Conservation (phyloP, 2,888 invertebrate species). For the Habroteleia sp. region DNA sequence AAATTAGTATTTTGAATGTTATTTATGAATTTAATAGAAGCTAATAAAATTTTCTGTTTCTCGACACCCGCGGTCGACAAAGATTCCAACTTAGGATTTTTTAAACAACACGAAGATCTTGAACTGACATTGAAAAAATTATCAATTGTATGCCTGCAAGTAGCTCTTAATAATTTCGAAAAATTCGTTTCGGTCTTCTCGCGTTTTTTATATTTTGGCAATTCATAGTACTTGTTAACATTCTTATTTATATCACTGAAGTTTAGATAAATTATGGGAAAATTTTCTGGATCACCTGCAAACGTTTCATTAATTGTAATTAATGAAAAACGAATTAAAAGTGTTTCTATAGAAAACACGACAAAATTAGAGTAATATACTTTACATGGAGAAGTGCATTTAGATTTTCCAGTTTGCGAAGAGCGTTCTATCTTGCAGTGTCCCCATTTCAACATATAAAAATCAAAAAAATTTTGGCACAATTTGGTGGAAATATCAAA, state of each 20-base stretch:
- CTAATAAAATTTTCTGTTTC: conserved; percentile 50
- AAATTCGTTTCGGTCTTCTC: conserved; percentile 28
- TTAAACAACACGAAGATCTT: conserved; percentile 31
- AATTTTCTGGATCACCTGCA: conserved; percentile 15
- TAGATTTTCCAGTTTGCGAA: conserved; percentile 70
- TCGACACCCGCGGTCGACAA: conserved; percentile 36
- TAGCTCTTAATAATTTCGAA: conserved; percentile 15
- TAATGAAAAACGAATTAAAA: too few relatives aligned
- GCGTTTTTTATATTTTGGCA: not conserved
- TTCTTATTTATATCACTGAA: conserved; percentile 1
- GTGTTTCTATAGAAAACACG: too few relatives aligned
- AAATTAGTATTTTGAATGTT: conserved; percentile 39
- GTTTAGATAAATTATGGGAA: conserved; percentile 31
- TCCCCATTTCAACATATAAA: conserved; percentile 76
- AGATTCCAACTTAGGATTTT: conserved; percentile 47
- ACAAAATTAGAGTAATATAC: too few relatives aligned
- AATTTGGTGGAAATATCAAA: conserved; percentile 70
- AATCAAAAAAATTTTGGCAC: conserved; percentile 72
- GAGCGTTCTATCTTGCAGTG: conserved; percentile 68
- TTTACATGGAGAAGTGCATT: conserved; percentile 38
- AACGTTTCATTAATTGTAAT: too few relatives aligned
- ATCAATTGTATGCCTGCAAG: conserved; percentile 65
- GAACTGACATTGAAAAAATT: conserved; percentile 66
- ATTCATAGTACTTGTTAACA: not conserved
- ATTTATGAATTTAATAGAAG: conserved; percentile 42